Evolutionary conservation across 2,888 invertebrate genomes (phyloP), one percentile per base, ranked within the genome.

Genomic region (Epistrophe grossulariae): DNA sequence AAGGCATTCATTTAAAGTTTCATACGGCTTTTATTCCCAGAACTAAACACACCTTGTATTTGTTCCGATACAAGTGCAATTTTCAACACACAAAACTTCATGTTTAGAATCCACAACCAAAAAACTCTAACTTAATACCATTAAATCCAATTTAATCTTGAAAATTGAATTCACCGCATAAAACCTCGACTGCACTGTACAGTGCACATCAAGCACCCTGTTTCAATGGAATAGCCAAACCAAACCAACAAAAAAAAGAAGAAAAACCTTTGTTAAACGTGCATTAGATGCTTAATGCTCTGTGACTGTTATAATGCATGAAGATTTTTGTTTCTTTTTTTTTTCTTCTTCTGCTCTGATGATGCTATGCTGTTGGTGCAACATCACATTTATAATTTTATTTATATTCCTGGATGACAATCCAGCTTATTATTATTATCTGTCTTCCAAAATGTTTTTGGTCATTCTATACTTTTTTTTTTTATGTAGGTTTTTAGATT

Each of bases 371-470:
- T 35, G 35, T n/a, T 76, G 64, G 82, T 74, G 87, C 87, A 83
- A 68, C 87, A 72, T 83, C 79, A 79, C 79, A 87, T 87, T 87
- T 87, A 83, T 83, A 87, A 87, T 87, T 87, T 87, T 87, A 83
- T 87, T 87, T 87, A 87, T 87, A 83, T 83, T 76, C 76, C 79
- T 52, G 52, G 55, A 79, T 87, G 85, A 79, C 73, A 87, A 55
- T 83, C 76, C 83, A 55, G 79, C 79, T 83, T 87, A 87, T 55
- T 55, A 28, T 62, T 43, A 43, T 87, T 87, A 83, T 87, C 72
- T 83, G 76, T 76, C 71, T 79, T 66, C 45, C 28, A 40, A 48
- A 81, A 71, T 74, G 10, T 50, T 19, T 50, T 59, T 52, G 64
- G 64, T 45, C 43, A n/a, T 43, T 28, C 40, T 43, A 24, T 10